Evolutionary conservation across 2,113 vertebrate species (phyloP).

Genomic region (Plestiodon gilberti): DNA sequence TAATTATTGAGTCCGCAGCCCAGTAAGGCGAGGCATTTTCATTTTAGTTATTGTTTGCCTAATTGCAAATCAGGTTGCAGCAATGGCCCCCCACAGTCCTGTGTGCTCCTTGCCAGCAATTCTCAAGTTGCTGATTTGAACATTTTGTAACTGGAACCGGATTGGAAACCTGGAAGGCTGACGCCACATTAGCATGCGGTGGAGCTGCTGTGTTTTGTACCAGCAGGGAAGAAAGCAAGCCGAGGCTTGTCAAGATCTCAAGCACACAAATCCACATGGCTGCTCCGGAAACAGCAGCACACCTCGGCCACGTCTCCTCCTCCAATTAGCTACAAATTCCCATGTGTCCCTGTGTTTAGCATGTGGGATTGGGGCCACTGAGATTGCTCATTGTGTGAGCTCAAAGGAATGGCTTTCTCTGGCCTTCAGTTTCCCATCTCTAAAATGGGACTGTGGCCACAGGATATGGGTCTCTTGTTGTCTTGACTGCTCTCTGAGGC

Average conservation of each 20-base stretch:
- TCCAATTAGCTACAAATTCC: neutral
- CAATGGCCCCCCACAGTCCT: neutral
- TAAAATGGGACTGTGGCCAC: neutral
- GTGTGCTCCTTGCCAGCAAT: neutral
- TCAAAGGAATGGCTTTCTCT: neutral
- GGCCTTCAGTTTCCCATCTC: neutral
- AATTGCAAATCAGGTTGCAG: conserved; percentile 1
- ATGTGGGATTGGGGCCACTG: neutral
- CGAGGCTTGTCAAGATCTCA: neutral
- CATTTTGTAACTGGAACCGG: neutral
- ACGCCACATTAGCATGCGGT: neutral
- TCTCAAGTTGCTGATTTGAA: conserved; percentile 12
- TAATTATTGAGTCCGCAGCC: neutral
- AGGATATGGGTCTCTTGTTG: too few relatives aligned
- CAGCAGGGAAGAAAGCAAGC: neutral
- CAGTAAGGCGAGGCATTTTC: neutral
- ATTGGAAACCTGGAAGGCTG: neutral
- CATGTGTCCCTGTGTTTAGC: neutral
- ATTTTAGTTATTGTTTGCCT: conserved; percentile 6
- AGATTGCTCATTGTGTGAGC: neutral
- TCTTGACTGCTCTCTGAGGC: too few relatives aligned
- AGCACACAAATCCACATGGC: neutral
- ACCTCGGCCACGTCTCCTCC: neutral
- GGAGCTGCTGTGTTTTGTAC: neutral
- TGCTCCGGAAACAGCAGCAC: neutral